These are phyloP conservation scores for Saiga tatarica DNA, from an alignment of 2,113 vertebrate genomes.

Conservation along the genomic window DNA sequence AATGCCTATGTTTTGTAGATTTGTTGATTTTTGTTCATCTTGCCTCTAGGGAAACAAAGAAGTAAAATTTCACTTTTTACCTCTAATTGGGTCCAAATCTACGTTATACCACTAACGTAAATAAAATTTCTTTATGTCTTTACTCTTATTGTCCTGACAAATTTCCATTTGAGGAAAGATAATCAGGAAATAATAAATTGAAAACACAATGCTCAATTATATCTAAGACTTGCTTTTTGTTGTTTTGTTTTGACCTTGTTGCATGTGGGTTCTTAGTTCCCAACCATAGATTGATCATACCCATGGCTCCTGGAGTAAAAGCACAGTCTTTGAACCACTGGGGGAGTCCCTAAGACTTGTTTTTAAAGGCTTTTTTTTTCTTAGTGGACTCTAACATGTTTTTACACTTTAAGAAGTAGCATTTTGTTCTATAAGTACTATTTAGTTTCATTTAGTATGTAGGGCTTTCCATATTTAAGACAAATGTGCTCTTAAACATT, in stretches of 20 bases:
- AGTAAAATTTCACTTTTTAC: background rate
- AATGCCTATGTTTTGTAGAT: constrained; percentile 28
- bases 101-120: background rate
- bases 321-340: background rate
- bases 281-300: background rate
- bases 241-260: background rate
- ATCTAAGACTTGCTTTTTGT: constrained; percentile 7
- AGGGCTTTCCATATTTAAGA: constrained; percentile 35
- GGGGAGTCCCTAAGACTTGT: background rate
- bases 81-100: constrained; percentile 44
- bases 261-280: background rate
- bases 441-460: constrained; percentile 14
- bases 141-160: background rate
- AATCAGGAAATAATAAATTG: constrained; percentile 3
- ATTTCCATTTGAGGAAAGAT: constrained; percentile 31
- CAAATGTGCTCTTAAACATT: background rate
- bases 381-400: background rate
- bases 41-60: background rate
- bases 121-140: constrained; percentile 29
- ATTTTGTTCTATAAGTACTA: constrained; percentile 1
- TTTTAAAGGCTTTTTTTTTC: constrained; percentile 19
- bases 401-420: constrained; percentile 4
- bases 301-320: background rate
- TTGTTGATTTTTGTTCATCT: constrained; percentile 8
- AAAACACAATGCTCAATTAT: background rate